Base-by-base conservation (phyloP, 2,888 invertebrate genomes). In the Melipona beecheii region DNA sequence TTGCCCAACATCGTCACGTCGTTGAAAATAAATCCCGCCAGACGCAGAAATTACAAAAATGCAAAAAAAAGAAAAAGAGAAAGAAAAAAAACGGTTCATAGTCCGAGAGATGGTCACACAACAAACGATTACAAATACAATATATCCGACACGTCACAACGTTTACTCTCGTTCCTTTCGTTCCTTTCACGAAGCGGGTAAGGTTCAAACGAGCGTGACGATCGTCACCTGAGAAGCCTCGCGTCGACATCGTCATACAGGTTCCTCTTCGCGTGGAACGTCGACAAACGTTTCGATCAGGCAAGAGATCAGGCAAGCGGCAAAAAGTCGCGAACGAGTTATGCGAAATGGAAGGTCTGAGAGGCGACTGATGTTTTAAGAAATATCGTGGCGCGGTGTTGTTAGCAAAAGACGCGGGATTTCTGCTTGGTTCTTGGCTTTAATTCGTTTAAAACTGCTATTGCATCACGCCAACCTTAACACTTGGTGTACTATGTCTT, bases 401-500 rank as follows among this genome's bases (percentile, higher is more conserved):
- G 60, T 64, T 75, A 49, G 21, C 66, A 27, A 70, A 43, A 69
- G 65, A 60, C 74, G 65, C 65, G 66, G 65, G 65, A 43, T 79
- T 75, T 80, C 75, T 75, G 72, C 70, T 64, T 74, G 68, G 43
- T 75, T 84, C 83, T 60, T 73, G 66, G 75, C 49, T 78, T 84
- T 92, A 92, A 91, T 91, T 89, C 90, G 84, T 84, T 92, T 91
- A 89, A 91, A 84, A 9, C 11, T 69, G 73, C 80, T 83, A 75
- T 76, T 83, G 82, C 87, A 83, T 91, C 90, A 88, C 89, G 85
- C 78, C 78, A 86, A 76, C 69, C 74, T 75, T 73, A 66, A 75
- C 80, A 84, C 81, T 43, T 84, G 86, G 62, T n/a, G 50, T 31
- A 66, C 36, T 80, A 76, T 66, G 80, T 84, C 89, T 90, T 76